phyloP scores from a whole-genome alignment of 2,888 invertebrate genomes.

The Labia minor region DNA sequence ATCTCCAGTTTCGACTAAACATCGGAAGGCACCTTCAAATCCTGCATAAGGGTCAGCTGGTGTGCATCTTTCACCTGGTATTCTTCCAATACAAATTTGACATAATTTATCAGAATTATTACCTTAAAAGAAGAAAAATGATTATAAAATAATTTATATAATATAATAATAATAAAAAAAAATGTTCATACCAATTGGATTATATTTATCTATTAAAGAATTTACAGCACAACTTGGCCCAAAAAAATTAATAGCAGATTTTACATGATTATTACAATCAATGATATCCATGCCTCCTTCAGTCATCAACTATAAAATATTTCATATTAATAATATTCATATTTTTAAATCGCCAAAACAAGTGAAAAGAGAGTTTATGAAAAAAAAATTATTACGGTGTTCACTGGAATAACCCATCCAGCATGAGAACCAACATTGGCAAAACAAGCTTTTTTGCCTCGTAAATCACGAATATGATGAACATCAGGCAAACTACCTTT shows the following conservation, averaged over 20 bases:
- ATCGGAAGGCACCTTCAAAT: constrained; percentile 82
- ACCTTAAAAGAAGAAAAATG: constrained; percentile 41
- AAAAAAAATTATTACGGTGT: constrained; percentile 45
- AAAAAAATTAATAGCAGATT: constrained; percentile 81
- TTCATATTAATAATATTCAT: not conserved
- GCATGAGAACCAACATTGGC: constrained; percentile 85
- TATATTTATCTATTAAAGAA: constrained; percentile 79
- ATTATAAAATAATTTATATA: constrained; percentile 15
- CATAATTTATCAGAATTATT: constrained; percentile 64
- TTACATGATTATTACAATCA: constrained; percentile 94
- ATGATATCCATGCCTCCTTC: constrained; percentile 69
- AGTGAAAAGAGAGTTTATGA: constrained; percentile 21
- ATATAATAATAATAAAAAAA: not conserved
- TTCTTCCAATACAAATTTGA: constrained; percentile 68
- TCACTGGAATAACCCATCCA: constrained; percentile 87
- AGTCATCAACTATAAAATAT: constrained; percentile 56
- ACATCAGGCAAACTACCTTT: constrained; percentile 54
- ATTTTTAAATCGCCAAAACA: not conserved
- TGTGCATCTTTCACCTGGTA: constrained; percentile 68
- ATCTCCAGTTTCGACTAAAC: constrained; percentile 73
- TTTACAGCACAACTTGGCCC: constrained; percentile 89
- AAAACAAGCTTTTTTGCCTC: constrained; percentile 76
- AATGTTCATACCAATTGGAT: constrained; percentile 59
- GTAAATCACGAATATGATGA: constrained; percentile 50
- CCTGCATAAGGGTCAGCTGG: constrained; percentile 81